A percentile compares a stretch with the other conserved stretches of the same genome.
Evolutionary conservation across 2,113 vertebrate genomes (phyloP).

Genomic region (Dryoscopus gambensis): DNA sequence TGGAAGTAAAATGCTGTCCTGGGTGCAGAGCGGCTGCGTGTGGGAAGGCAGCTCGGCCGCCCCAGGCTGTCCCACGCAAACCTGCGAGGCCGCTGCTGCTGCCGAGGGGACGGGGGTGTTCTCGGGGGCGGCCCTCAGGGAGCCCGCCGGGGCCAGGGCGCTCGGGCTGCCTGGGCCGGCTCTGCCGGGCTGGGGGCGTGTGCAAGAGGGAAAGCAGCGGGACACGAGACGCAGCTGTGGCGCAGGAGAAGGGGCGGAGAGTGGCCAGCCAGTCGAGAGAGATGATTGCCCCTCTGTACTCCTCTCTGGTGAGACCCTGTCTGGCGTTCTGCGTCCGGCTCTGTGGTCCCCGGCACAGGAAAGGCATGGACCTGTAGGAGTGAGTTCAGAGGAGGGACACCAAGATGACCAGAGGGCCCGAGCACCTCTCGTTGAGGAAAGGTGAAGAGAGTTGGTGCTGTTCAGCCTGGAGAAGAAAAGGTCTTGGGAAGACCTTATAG

Average conservation of each 20-base stretch:
- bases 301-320: not conserved
- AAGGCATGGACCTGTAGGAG: not conserved
- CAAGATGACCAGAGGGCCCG: too few relatives aligned
- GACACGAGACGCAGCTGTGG: fast-evolving
- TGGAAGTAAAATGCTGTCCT: fast-evolving
- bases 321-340: too few relatives aligned
- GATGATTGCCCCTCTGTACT: too few relatives aligned
- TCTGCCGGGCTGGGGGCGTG: fast-evolving
- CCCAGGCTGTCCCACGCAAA: fast-evolving
- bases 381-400: not conserved
- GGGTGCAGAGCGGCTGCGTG: fast-evolving
- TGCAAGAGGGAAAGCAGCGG: fast-evolving
- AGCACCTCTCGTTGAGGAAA: not conserved
- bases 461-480: not conserved
- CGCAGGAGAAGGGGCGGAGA: fast-evolving
- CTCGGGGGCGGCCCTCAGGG: not conserved
- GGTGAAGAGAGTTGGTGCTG: not conserved
- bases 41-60: fast-evolving
- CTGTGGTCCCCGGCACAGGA: not conserved
- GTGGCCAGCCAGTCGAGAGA: too few relatives aligned
- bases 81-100: fast-evolving
- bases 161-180: not conserved
- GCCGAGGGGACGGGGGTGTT: fast-evolving
- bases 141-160: fast-evolving
- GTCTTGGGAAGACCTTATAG: not conserved